These are phyloP conservation scores for Eristalinus sepulchralis DNA, from an alignment of 2,888 invertebrate genomes.

Conservation along the genomic window DNA sequence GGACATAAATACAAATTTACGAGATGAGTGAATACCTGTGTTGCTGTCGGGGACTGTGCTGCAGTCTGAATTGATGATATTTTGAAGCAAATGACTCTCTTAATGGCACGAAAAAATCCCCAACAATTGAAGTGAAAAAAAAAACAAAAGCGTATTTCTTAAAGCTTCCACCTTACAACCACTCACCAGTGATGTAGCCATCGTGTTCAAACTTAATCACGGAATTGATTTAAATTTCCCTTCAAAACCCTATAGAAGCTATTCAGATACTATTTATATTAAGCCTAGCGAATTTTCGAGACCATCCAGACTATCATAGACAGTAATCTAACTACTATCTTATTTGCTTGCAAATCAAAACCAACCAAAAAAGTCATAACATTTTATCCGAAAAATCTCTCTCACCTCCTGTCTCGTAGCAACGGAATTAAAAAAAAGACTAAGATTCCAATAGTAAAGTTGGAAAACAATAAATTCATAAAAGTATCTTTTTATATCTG, in stretches of 20 bases:
- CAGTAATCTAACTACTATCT: slow-evolving; percentile 15
- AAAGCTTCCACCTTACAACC: neutral
- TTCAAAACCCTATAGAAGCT: neutral
- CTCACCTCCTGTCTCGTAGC: neutral
- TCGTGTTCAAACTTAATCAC: neutral
- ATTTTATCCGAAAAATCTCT: neutral
- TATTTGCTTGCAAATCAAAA: slow-evolving; percentile 43
- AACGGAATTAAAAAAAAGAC: slow-evolving; percentile 1
- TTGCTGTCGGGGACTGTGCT: slow-evolving; percentile 24
- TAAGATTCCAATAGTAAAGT: slow-evolving; percentile 48
- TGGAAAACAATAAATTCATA: slow-evolving; percentile 53
- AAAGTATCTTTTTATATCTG: slow-evolving; percentile 56
- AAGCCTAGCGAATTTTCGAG: neutral
- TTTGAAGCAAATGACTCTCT: slow-evolving; percentile 40
- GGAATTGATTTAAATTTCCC: neutral
- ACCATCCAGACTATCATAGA: neutral
- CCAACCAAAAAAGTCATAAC: slow-evolving; percentile 22
- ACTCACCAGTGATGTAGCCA: neutral
- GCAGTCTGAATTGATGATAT: slow-evolving; percentile 17
- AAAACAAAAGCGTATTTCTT: neutral
- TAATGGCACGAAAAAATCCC: slow-evolving; percentile 22
- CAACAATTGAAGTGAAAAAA: neutral
- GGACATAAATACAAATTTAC: slow-evolving; percentile 66
- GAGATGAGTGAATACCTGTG: slow-evolving; percentile 69
- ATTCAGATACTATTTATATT: neutral